Evolutionary conservation across 2,797 vertebrate species (phyloP).

Genomic region (Craterocephalus amniculus): DNA sequence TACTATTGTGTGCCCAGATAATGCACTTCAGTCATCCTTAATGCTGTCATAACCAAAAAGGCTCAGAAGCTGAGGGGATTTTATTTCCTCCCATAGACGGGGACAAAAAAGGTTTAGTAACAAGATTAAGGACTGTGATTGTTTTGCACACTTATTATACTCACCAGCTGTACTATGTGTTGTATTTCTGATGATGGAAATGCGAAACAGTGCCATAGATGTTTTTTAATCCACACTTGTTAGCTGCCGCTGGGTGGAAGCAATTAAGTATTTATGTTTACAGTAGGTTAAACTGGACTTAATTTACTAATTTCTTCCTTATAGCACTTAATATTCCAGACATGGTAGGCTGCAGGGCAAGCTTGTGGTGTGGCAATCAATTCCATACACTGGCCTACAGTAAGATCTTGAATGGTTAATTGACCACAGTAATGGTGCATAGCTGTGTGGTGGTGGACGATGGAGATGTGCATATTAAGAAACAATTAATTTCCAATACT

Average conservation of each 20-base stretch:
- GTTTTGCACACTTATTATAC: constrained; percentile 49
- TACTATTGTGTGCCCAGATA: constrained; percentile 79
- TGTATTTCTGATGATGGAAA: constrained; percentile 8
- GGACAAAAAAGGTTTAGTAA: constrained; percentile 51
- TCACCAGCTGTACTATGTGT: constrained; percentile 27
- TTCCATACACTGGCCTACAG: constrained; percentile 76
- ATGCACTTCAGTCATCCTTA: constrained; percentile 82
- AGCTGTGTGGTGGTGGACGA: constrained; percentile 71
- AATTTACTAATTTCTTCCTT: constrained; percentile 41
- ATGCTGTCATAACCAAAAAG: constrained; percentile 74
- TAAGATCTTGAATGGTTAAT: constrained; percentile 81
- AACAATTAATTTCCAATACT: constrained; percentile 86
- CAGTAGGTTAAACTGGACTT: constrained; percentile 55
- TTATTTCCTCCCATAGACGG: constrained; percentile 47
- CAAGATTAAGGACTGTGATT: constrained; percentile 44
- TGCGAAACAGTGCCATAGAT: constrained; percentile 14
- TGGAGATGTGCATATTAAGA: constrained; percentile 82
- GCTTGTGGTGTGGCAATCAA: constrained; percentile 75
- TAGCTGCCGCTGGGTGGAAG: constrained; percentile 33
- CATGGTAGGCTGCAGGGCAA: constrained; percentile 65
- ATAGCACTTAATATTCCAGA: constrained; percentile 71
- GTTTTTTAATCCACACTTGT: constrained; percentile 36
- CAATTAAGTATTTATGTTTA: constrained; percentile 39
- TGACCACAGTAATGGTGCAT: constrained; percentile 84
- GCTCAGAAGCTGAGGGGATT: constrained; percentile 56